A percentile compares a stretch with the other conserved stretches of the same genome.
phyloP scores from a whole-genome alignment of 2,888 invertebrate species.

The Acholoe squamosa region DNA sequence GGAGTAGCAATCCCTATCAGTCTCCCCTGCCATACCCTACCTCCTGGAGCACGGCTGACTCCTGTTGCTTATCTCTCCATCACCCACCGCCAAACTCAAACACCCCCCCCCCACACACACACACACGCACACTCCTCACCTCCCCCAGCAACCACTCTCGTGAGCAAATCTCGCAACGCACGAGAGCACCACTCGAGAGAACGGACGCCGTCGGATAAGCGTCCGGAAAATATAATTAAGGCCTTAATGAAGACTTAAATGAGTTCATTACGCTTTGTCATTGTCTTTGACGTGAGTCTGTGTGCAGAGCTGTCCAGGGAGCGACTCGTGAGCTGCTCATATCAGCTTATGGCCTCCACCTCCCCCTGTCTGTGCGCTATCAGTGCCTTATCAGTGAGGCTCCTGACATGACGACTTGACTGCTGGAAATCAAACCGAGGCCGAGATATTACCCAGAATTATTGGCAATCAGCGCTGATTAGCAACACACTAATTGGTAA shows the following conservation, averaged over 20 bases:
- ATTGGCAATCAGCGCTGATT: slow-evolving; percentile 51
- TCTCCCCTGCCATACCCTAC: no score
- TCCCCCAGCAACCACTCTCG: slow-evolving; percentile 25
- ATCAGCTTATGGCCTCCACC: not conserved
- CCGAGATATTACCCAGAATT: slow-evolving; percentile 45
- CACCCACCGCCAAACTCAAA: not conserved
- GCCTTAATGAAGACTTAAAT: slow-evolving; percentile 59
- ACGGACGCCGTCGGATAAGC: slow-evolving; percentile 27
- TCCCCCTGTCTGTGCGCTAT: not conserved
- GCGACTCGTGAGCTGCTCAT: slow-evolving; percentile 22
- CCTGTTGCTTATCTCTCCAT: no score
- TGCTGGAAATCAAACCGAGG: not conserved
- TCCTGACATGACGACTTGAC: not conserved
- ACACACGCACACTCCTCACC: not conserved
- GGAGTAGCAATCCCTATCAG: no score
- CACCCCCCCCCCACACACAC: no score
- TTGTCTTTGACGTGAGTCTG: slow-evolving; percentile 50
- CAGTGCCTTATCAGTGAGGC: not conserved
- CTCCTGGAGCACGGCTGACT: no score
- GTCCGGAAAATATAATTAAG: slow-evolving; percentile 53
- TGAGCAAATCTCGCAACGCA: slow-evolving; percentile 35
- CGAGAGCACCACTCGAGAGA: slow-evolving; percentile 3
- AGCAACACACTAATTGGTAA: slow-evolving; percentile 42
- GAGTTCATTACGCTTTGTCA: slow-evolving; percentile 56
- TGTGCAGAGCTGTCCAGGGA: not conserved